Base-by-base conservation (phyloP, 2,113 vertebrate species). In the Campylomormyrus numenius region DNA sequence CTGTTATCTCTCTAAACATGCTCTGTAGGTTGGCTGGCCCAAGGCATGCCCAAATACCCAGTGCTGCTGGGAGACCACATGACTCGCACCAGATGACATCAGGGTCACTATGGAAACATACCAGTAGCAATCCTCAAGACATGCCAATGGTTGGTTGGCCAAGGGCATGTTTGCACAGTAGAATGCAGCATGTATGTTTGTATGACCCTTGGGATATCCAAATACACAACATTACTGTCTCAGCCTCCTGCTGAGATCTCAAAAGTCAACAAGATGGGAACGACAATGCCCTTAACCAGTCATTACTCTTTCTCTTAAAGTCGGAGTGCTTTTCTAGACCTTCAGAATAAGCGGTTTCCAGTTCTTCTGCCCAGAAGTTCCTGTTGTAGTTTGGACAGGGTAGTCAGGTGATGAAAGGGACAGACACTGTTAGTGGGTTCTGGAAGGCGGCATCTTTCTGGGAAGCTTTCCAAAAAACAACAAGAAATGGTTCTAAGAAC, bases 1-100 rank as follows among this genome's bases (percentile, higher is more conserved):
- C 58, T 48, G 42, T 48, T 52, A 8, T 19, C 84, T 91, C 42
- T 90, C 56, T 39, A 77, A 83, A 91, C 88, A 90, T 92, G 96
- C 93, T 92, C 96, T 96, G 92, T 80, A 97, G 97, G 97, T 96
- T 98, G 96, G 95, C 93, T 96, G 97, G 96, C 97, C 97, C 94
- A 93, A 96, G 96, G 94, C 95, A 92, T 5, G 86, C 90, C 0
- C 52, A 24, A 62, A 17, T 31, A 88, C 89, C 11, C 58, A 90
- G 53, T 0, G 24, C 31, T 45, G 7, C 24, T 24, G 48, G 66
- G 53, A 58, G 77, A 89, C 52, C 3, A 10, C 49, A 31, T 84
- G 1, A 84, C n/a, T 19, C 53, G 6, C 9, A 45, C 42, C 39
- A 27, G 53, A 42, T 48, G 42, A 31, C 35, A n/a, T 87, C 15